Base-by-base conservation (phyloP, 2,113 vertebrate species). In the Macroglossus sobrinus region DNA sequence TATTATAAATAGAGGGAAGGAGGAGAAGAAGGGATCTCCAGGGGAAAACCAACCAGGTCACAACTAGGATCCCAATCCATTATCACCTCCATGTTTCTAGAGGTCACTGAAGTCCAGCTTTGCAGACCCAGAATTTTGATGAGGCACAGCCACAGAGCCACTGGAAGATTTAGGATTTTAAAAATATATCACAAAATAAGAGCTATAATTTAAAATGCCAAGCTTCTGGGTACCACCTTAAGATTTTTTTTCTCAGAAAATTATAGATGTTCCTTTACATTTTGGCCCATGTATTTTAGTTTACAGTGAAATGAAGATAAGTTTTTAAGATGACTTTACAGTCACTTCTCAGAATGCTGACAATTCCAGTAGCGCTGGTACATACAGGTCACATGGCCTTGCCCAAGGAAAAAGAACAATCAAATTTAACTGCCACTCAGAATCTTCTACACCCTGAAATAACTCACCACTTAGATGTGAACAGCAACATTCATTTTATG, bases 181-280 rank as follows among this genome's bases (percentile, higher is more conserved):
- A 45, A 9, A 84, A 55, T n/a, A 38, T 5, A 61, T 76, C 55
- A 87, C 15, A 33, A 35, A 89, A 64, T 18, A 93, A 47, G 9
- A 87, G 57, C 28, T 85, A 35, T 47, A 59, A 40, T 57, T 90
- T 92, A 66, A 61, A 92, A 89, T 85, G 28, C 4, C n/a, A 57
- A 59, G 10, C 64, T 91, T 93, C 79, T 69, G 53, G 26, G 86
- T 53, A 79, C 2, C 4, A 22, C 45, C 38, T 38, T 86, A 86
- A 75, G 21, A 10, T 26, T 64, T 79, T 91, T 91, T 91, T 81
- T 33, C 75, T 86, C 82, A 76, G 84, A 84, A 97, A 76, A 95
- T 30, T 74, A 26, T 5, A 68, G 8, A 10, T 94, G 28, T 72
- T 87, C 18, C 14, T 50, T 64, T 79, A 24, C 5, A 75, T 89